phyloP scores from a whole-genome alignment of 1,140 invertebrate species.

The Chironomus tepperi region DNA sequence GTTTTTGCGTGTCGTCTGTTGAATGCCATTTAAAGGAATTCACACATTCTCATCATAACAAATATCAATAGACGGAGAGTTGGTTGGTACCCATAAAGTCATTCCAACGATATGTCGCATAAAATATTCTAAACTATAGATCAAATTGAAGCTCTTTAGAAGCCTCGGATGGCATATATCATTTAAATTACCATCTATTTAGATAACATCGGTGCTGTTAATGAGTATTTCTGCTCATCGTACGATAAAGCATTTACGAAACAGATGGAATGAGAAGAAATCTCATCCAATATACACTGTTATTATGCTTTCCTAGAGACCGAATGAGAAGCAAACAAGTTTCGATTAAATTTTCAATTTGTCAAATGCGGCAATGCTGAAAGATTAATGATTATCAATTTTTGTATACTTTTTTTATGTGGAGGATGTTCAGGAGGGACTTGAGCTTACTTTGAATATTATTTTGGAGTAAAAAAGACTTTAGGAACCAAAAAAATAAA shows the following conservation, averaged over 20 bases:
- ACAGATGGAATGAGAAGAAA: not conserved
- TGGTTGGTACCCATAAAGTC: too few relatives aligned
- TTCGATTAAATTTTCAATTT: constrained; percentile 19
- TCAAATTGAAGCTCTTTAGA: not conserved
- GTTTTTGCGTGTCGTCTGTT: too few relatives aligned
- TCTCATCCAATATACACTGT: not conserved
- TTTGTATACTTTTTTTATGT: not conserved
- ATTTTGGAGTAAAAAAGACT: too few relatives aligned
- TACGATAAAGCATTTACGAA: not conserved
- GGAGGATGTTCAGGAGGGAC: too few relatives aligned
- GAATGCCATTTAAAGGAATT: too few relatives aligned
- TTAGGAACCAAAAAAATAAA: too few relatives aligned
- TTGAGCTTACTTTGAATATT: too few relatives aligned
- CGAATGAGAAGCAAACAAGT: not conserved
- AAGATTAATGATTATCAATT: constrained; percentile 21
- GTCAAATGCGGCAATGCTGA: not conserved
- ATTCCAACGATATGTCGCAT: not conserved
- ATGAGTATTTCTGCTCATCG: not conserved
- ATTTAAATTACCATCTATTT: constrained; percentile 22
- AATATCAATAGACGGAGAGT: too few relatives aligned
- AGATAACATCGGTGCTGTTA: constrained; percentile 18
- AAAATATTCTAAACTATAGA: constrained; percentile 21
- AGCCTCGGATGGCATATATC: not conserved
- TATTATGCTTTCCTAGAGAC: not conserved
- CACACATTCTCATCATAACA: too few relatives aligned